phyloP scores from a whole-genome alignment of 2,888 invertebrate genomes.

The Drosophila prostipennis region DNA sequence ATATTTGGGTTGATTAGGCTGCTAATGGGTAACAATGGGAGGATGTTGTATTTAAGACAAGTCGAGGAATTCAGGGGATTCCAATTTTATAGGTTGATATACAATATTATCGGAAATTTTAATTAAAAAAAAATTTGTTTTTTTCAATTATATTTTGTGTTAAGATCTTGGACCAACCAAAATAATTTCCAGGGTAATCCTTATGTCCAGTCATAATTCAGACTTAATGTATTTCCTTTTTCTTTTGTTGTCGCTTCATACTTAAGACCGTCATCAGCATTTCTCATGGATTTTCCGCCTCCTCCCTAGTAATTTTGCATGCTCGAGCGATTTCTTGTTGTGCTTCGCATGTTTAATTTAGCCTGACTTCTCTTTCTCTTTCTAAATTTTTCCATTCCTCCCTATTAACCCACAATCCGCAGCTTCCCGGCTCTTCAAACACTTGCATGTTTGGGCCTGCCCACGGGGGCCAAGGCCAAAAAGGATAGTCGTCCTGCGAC shows the following conservation, averaged over 20 bases:
- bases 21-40: slow-evolving; percentile 4
- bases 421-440: slow-evolving; percentile 24
- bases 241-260: slow-evolving; percentile 33
- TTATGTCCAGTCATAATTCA: neutral
- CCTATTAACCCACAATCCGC: neutral
- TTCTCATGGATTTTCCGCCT: slow-evolving; percentile 45
- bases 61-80: neutral
- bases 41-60: neutral
- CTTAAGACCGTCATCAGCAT: slow-evolving; percentile 72
- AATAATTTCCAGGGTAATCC: slow-evolving; percentile 1
- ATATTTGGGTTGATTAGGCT: slow-evolving; percentile 24
- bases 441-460: slow-evolving; percentile 28
- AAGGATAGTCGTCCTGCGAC: slow-evolving; percentile 22
- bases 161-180: too few species aligned
- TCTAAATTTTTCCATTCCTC: neutral
- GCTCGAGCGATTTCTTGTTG: slow-evolving; percentile 54
- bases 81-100: too few species aligned
- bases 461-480: slow-evolving; percentile 34
- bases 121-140: too few species aligned
- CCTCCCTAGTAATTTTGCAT: slow-evolving; percentile 53
- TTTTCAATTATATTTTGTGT: too few species aligned
- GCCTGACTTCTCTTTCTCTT: slow-evolving; percentile 23
- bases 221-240: slow-evolving; percentile 14
- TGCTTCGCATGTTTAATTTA: slow-evolving; percentile 66
- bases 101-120: too few species aligned